Evolutionary conservation across 2,113 vertebrate genomes (phyloP), one percentile per base, ranked within the genome.

Genomic region (Neofelis nebulosa): DNA sequence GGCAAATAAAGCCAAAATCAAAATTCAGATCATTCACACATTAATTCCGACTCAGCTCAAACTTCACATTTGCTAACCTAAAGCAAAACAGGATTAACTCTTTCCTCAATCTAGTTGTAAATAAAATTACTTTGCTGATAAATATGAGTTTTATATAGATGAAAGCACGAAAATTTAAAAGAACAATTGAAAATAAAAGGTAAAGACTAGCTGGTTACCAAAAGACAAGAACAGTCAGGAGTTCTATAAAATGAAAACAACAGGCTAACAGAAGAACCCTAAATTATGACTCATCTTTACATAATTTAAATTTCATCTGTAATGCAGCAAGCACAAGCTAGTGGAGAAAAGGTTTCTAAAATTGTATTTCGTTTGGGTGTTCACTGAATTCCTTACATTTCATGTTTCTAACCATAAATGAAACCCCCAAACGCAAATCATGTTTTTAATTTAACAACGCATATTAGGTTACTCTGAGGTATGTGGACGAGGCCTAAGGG

Each of bases 401-500:
- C 86, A 94, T 4, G 66, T 93, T 94, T 98, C 94, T 98, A 97
- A 96, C 95, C 96, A 95, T 97, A 98, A 97, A 98, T 21, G 13
- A 89, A 98, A 95, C 65, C 96, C 55, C 92, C 97, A 93, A 96
- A 89, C 91, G 36, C n/a, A 29, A 71, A 89, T 88, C 88, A 65
- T 96, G 95, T 91, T 98, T 98, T 97, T 71, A 97, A 98, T 98
- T 98, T 98, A 97, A 98, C 48, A 38, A 92, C 10, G 21, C 68
- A 7, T n/a, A 88, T 98, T 89, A 63, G 86, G 96, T 98, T 98
- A 97, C 97, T 69, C 66, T 45, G 90, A 97, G 96, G 95, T 94
- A 98, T 98, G 94, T 36, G 95, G 90, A 94, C 3, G 29, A 78
- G 84, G 94, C 98, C 97, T 36, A 18, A 5, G 65, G 97, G 96